These are phyloP conservation scores for Peucedramus taeniatus DNA, from an alignment of 2,113 vertebrate species.

Conservation along the genomic window DNA sequence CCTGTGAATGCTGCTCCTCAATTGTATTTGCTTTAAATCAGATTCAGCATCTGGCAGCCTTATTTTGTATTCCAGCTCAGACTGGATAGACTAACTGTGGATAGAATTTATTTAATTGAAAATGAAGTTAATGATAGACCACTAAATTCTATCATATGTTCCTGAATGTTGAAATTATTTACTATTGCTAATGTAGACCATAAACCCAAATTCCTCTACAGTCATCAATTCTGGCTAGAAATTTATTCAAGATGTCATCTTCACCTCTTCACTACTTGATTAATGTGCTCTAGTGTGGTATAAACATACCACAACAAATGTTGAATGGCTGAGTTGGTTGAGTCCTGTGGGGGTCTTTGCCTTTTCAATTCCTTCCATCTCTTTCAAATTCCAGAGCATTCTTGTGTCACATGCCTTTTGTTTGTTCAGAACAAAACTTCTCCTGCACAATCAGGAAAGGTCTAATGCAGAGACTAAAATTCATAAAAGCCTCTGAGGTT, in stretches of 20 bases:
- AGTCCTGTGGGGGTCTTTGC: background rate
- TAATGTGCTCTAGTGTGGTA: slow-evolving; percentile 21
- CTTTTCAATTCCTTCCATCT: background rate
- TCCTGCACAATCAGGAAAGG: background rate
- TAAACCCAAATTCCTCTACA: slow-evolving; percentile 35
- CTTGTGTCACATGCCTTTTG: background rate
- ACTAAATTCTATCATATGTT: background rate
- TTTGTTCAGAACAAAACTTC: background rate
- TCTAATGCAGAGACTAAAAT: background rate
- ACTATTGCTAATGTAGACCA: slow-evolving; percentile 29
- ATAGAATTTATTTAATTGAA: slow-evolving; percentile 1
- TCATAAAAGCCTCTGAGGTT: background rate
- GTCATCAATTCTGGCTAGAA: slow-evolving; percentile 43
- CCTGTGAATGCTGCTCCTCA: background rate
- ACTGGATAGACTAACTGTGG: background rate
- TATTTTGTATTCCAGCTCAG: background rate
- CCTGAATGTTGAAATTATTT: slow-evolving; percentile 39
- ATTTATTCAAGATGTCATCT: slow-evolving; percentile 60
- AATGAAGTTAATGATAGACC: background rate
- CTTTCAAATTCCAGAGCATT: slow-evolving; percentile 9
- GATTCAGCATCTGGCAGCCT: background rate
- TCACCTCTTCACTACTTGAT: slow-evolving; percentile 45
- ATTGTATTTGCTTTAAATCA: background rate
- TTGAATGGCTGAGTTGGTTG: background rate
- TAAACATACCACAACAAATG: too few species aligned